Evolutionary conservation across 2,797 vertebrate genomes (phyloP), one percentile per base, ranked within the genome.

Genomic region (Typhlichthys subterraneus): DNA sequence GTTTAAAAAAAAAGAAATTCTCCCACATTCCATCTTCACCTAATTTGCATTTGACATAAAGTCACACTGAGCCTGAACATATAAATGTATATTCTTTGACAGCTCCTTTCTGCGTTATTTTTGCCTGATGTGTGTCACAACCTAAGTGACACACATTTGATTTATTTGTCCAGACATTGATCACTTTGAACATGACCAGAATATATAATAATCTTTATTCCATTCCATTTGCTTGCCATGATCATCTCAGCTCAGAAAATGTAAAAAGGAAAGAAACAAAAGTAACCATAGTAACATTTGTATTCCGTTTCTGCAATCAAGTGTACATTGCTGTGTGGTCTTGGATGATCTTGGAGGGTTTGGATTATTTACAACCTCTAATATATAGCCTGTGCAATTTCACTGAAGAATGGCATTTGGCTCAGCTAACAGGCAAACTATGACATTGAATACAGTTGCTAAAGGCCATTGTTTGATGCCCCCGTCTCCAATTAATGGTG

Each of bases 31-130:
- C 56, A 56, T 59, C 65, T 75, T 58, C 50, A 57, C 48, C 55
- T 42, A 69, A 70, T 74, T 59, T 56, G 67, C 69, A 67, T 4
- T 6, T 67, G 65, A 62, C 65, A 69, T 67, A 10, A 50, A 61
- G 76, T 15, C 68, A 4, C 59, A 9, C 61, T 47, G 64, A 77
- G 77, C 66, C 53, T 53, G 7, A n/a, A 67, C 65, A 50, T 60
- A 71, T 81, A 49, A 68, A 69, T 62, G 70, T 72, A 17, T 61
- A 50, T 49, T 64, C 52, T 79, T 62, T 75, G 73, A 82, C 76
- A 80, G 33, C 60, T 23, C 52, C 63, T 72, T 57, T 52, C 57
- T 69, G 57, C 3, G 23, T 29, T 64, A 47, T 74, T 60, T 48
- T 17, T 45, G 65, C 60, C 63, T 61, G 57, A 38, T 72, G 61